Evolutionary conservation across 1,140 invertebrate species (phyloP), one percentile per base, ranked within the genome.

Genomic region (Sitodiplosis mosellana): DNA sequence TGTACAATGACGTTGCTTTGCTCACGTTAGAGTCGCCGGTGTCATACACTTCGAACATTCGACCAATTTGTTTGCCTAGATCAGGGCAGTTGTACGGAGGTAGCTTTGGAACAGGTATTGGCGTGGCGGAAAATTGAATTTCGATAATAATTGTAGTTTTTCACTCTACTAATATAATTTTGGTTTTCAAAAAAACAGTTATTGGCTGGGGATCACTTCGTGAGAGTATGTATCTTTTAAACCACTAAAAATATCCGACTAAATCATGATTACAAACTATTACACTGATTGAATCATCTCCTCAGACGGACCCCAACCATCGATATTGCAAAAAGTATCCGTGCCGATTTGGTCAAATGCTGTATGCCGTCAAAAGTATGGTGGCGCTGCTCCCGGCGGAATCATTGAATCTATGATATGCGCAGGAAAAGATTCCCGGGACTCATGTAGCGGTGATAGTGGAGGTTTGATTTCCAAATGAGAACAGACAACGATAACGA

Each of bases 1-100:
- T 90, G 73, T 87, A 87, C 64, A 87, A 89, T 53, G 87, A 91
- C 56, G 76, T 93, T 19, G 85, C 88, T 0, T 70, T 95, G 40
- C 65, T 93, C 2, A 89, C 85, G 11, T 55, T 95, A 54, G 80
- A 81, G 54, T 74, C 77, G 46, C 79, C 85, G 0, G 80, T 92
- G 1, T 65, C 72, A 42, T 91, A 81, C 61, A 76, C 74, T 2
- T 72, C 76, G 48, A 75, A 78, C 55, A 78, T 93, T 44, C 72
- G 82, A 50, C 83, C 88, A 0, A 77, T 93, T 41, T 93, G 89
- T 58, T 67, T 93, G 48, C 83, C 87, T 1, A 66, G 71, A 0
- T 54, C 56, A 34, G 60, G 67, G 18, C 59, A 27, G 3, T 10
- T 72, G 4, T 85, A 81, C 56, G 65, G 74, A 40, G 80, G 81